Conservation (phyloP, 2,888 invertebrate species). For the Dascillus cervinus region DNA sequence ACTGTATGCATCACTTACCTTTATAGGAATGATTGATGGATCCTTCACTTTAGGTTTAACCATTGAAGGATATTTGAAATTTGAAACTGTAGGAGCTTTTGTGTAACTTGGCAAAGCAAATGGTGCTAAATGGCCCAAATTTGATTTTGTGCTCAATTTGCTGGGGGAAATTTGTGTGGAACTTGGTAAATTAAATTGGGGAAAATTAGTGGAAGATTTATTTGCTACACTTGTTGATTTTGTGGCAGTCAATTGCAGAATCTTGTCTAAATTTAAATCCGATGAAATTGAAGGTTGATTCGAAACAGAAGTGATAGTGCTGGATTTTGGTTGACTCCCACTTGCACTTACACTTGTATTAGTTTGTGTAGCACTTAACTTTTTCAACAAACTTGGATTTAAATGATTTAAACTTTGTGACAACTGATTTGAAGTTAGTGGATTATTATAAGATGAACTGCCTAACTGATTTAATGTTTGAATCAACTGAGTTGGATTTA, state of each 20-base stretch:
- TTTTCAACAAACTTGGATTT: slow-evolving; percentile 21
- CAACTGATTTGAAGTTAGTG: slow-evolving; percentile 18
- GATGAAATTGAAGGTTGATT: background rate
- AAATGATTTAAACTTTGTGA: slow-evolving; percentile 17
- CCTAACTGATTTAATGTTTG: slow-evolving; percentile 20
- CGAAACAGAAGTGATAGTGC: background rate
- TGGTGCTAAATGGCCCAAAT: too few species aligned
- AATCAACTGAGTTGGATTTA: slow-evolving; percentile 20
- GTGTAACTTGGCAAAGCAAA: background rate
- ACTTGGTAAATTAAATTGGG: too few species aligned
- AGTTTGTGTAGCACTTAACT: slow-evolving; percentile 12
- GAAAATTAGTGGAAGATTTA: too few species aligned
- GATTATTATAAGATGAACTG: slow-evolving; percentile 15
- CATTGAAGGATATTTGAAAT: slow-evolving; percentile 16
- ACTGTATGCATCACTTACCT: too few species aligned
- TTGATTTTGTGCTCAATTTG: too few species aligned
- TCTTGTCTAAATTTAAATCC: too few species aligned
- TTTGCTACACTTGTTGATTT: too few species aligned
- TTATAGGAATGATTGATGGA: too few species aligned
- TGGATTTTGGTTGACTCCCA: background rate
- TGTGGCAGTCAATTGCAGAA: too few species aligned
- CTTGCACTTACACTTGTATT: background rate
- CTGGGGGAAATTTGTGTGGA: too few species aligned
- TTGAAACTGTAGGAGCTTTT: background rate
- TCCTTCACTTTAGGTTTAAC: slow-evolving; percentile 20